Base-by-base conservation (phyloP, 2,113 vertebrate species). In the Plestiodon gilberti region DNA sequence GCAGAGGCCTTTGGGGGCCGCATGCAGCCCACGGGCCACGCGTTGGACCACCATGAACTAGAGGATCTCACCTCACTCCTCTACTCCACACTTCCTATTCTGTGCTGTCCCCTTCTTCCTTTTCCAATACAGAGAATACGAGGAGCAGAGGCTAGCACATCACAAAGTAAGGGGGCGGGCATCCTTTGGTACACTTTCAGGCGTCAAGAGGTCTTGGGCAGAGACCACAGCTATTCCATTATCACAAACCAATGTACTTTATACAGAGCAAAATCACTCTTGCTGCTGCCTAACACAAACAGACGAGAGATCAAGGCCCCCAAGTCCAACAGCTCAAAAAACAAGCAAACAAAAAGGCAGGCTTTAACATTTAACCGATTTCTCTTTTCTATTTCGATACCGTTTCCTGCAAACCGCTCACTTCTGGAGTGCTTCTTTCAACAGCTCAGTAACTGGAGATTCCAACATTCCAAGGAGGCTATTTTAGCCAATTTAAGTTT, bases 381-480 rank as follows among this genome's bases (percentile, higher is more conserved):
- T 83, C 2, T 2, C 35, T 93, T 87, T 79, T 70, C 76, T 79
- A 86, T 4, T 85, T 67, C 91, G 85, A 84, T 0, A 0, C 55
- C 64, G 30, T 1, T 89, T 85, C 81, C 48, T 30, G 17, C 3
- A 15, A 83, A 62, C 30, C 11, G 61, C 67, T 57, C 25, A 55
- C 23, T 76, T 23, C 28, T 70, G 2, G 3, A 89, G 87, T 15
- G 65, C 78, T 55, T 40, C 23, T 23, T 3, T 8, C 88, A 87
- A 76, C 67, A 89, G 25, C 83, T 13, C 81, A 38, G 67, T 85
- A 86, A 14, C 62, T 1, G 17, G 81, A 90, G 89, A 88, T 1
- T 17, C 6, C 0, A 0, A 77, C 0, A 1, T 89, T 81, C 77
- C 79, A 83, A 89, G 82, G 61, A 81, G 69, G 88, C 84, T 64